Evolutionary conservation across 2,797 vertebrate species (phyloP), one percentile per base, ranked within the genome.

Genomic region (Lerista edwardsae): DNA sequence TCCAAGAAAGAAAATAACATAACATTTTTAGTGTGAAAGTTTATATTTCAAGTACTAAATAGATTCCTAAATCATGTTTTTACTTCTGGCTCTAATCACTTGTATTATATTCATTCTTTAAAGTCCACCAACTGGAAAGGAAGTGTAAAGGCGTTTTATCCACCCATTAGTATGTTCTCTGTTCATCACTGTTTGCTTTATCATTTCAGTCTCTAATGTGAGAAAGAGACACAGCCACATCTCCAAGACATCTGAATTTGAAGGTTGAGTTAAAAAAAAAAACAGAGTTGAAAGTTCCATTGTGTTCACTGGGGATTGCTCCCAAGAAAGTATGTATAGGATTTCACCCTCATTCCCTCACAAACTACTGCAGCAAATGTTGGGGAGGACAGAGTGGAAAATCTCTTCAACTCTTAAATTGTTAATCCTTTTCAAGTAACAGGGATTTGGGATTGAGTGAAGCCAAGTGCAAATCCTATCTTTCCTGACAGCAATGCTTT

Each of bases 151-250:
- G 47, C 25, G 88, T 27, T 68, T 72, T 4, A 62, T 62, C 59
- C n/a, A 2, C 75, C 36, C 36, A 72, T 59, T 41, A 21, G 75
- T 67, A 27, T 3, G 34, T 81, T 47, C 47, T 75, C 62, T 64
- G 41, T 47, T 81, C 57, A 3, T 1, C 39, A 31, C 7, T 7
- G 10, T 1, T 0, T 11, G 2, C 78, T 83, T 84, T 83, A 83
- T 79, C 77, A 3, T 76, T 71, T 95, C 91, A 96, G 69, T 91
- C 89, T 93, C 88, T 90, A 39, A 98, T 96, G 92, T 98, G 97
- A n/a, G 96, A 95, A 76, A 97, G 90, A 87, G 97, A 98, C 89
- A 98, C 90, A 80, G 95, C 96, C 85, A 98, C 93, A 0, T 94
- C 94, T 88, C 96, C 97, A 87, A 96, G 91, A 82, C 91, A 96